Conservation (phyloP, 1,140 invertebrate species). For the Mya arenaria region DNA sequence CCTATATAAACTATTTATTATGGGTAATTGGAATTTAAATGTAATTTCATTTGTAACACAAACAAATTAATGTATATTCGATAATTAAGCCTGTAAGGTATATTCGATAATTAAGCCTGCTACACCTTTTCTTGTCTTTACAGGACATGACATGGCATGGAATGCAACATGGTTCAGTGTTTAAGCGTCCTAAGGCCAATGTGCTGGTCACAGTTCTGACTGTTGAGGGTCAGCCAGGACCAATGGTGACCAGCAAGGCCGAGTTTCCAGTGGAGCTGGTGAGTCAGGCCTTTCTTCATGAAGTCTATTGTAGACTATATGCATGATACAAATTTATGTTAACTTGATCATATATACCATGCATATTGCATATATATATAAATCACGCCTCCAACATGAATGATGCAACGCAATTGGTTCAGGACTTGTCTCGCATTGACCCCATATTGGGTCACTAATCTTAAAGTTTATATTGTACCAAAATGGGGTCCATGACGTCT, state of each 20-base stretch:
- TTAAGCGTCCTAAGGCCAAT: constrained; percentile 89
- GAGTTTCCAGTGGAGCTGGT: constrained; percentile 73
- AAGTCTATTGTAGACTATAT: background rate
- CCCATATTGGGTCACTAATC: background rate
- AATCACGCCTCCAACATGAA: background rate
- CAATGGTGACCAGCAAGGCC: constrained; percentile 62
- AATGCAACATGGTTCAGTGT: constrained; percentile 87
- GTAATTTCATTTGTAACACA: background rate
- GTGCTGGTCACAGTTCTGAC: constrained; percentile 88
- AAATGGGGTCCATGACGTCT: too few relatives aligned
- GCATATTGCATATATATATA: background rate
- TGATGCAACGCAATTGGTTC: background rate
- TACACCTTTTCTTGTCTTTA: constrained; percentile 62
- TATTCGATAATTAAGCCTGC: background rate
- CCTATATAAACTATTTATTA: background rate
- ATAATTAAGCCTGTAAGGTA: background rate
- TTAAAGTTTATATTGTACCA: background rate
- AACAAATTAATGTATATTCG: background rate
- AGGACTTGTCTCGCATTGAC: background rate
- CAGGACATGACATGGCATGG: constrained; percentile 88
- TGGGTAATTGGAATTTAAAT: background rate
- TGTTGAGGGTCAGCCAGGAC: constrained; percentile 51
- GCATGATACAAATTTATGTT: background rate
- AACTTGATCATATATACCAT: background rate
- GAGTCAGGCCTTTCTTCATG: constrained; percentile 50